Evolutionary conservation across 2,888 invertebrate genomes (phyloP), one percentile per base, ranked within the genome.

Genomic region (Aromia moschata): DNA sequence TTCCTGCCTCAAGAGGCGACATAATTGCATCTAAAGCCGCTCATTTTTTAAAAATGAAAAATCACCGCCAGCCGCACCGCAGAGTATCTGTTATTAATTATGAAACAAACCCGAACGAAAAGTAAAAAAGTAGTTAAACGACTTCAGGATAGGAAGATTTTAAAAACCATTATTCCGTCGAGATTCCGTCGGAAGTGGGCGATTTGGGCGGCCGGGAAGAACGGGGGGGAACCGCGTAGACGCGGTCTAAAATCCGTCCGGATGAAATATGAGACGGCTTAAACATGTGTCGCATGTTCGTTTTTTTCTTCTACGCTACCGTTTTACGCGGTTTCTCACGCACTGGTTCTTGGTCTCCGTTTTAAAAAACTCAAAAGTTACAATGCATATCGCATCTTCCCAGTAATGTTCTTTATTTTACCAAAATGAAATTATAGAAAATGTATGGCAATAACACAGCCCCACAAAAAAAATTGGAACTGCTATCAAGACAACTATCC

Each of bases 91-190:
- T 41, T 41, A 52, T 52, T 40, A 52, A 52, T 52, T 40, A 41
- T 2, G 9, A 25, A 30, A 17, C 38, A 11, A 10, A 33, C 33
- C n/a, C n/a, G n/a, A 7, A 25, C 25, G 4, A 4, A 3, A 20
- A 2, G 1, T 20, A 59, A 57, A 60, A 56, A 62, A 47, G 37
- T 47, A 58, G 56, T 53, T 64, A 70, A 74, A 73, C 70, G 70
- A 67, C 67, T 62, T 69, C 65, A 68, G 74, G 74, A 73, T 73
- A 73, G 66, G 67, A 65, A 69, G 72, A 64, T 69, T 73, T 73
- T 70, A 66, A 68, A 72, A 67, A 65, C 68, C 70, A 74, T 74
- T 73, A 72, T 58, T 63, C 58, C 30, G 58, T 54, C 51, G 46
- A 33, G 58, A 45, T 54, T 60, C 60, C 41, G 61, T 65, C 67